Percentiles rank a stretch among this genome's conserved stretches.
Evolutionary conservation across 2,888 invertebrate genomes (phyloP).

Genomic region (Candidula unifasciata): DNA sequence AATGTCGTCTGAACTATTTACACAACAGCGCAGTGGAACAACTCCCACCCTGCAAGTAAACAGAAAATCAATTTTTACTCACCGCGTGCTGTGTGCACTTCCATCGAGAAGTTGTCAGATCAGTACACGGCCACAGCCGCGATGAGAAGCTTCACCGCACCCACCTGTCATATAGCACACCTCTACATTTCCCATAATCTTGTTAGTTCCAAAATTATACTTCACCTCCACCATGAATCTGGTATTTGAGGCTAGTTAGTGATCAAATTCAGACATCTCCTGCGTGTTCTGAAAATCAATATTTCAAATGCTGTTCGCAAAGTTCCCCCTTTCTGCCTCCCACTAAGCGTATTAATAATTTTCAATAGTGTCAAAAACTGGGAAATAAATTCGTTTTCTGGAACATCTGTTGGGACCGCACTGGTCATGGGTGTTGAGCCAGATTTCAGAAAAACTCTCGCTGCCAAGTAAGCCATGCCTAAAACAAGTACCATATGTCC

Average conservation of each 20-base stretch:
- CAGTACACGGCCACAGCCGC: background rate
- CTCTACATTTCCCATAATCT: slow-evolving; percentile 12
- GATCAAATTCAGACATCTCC: slow-evolving; percentile 21
- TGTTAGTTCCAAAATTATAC: slow-evolving; percentile 18
- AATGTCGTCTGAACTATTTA: background rate
- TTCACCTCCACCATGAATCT: background rate
- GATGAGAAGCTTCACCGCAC: background rate
- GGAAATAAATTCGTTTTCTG: background rate
- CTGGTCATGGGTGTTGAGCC: too few relatives aligned
- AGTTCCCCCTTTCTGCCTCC: background rate
- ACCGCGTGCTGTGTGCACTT: background rate
- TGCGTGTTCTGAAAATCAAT: slow-evolving; percentile 20
- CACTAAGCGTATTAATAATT: slow-evolving; percentile 15
- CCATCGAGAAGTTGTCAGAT: background rate
- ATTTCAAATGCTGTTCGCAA: slow-evolving; percentile 32
- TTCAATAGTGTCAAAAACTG: background rate
- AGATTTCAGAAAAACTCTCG: too few relatives aligned
- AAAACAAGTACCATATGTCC: too few relatives aligned
- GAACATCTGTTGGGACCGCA: too few relatives aligned
- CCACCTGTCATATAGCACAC: slow-evolving; percentile 1
- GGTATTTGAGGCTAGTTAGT: slow-evolving; percentile 32
- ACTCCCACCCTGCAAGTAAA: background rate
- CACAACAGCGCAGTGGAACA: background rate
- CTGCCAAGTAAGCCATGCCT: too few relatives aligned
- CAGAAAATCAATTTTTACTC: slow-evolving; percentile 19